phyloP scores from a whole-genome alignment of 2,888 invertebrate species.

The Heliconius erato region DNA sequence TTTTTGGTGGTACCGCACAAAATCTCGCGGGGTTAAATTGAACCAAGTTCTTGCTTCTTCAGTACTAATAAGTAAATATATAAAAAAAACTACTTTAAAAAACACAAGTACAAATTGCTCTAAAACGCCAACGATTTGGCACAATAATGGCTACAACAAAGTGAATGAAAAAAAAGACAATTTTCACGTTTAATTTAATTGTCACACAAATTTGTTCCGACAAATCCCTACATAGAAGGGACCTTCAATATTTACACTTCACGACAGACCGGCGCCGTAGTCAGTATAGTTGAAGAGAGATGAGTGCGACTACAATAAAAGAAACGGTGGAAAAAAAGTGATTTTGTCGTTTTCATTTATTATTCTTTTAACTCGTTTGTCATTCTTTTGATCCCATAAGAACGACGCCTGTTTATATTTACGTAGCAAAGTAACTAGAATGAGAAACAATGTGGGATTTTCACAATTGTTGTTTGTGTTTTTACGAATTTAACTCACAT shows the following conservation, averaged over 20 bases:
- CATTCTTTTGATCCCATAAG: constrained; percentile 80
- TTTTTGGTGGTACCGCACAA: too few species aligned
- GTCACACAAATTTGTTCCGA: too few species aligned
- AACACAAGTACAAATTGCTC: too few species aligned
- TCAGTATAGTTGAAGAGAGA: constrained; percentile 48
- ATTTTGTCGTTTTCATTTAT: constrained; percentile 83
- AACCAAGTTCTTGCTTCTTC: too few species aligned
- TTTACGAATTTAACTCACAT: constrained; percentile 48
- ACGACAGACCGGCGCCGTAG: constrained; percentile 42
- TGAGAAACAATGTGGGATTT: constrained; percentile 56
- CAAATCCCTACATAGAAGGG: constrained; percentile 11
- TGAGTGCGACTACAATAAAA: constrained; percentile 40
- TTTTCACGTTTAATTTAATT: too few species aligned
- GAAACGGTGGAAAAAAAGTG: constrained; percentile 63
- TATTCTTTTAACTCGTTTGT: constrained; percentile 83
- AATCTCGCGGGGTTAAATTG: too few species aligned
- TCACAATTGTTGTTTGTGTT: constrained; percentile 50
- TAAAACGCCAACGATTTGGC: too few species aligned
- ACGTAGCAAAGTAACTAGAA: constrained; percentile 77
- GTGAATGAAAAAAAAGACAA: not conserved
- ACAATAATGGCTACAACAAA: not conserved
- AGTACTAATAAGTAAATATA: too few species aligned
- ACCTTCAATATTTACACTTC: constrained; percentile 42
- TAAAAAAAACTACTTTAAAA: too few species aligned
- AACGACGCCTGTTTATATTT: constrained; percentile 79